A percentile compares a stretch with the other conserved stretches of the same genome.
Evolutionary conservation across 2,113 vertebrate species (phyloP).

Genomic region (Formicarius rufipectus): DNA sequence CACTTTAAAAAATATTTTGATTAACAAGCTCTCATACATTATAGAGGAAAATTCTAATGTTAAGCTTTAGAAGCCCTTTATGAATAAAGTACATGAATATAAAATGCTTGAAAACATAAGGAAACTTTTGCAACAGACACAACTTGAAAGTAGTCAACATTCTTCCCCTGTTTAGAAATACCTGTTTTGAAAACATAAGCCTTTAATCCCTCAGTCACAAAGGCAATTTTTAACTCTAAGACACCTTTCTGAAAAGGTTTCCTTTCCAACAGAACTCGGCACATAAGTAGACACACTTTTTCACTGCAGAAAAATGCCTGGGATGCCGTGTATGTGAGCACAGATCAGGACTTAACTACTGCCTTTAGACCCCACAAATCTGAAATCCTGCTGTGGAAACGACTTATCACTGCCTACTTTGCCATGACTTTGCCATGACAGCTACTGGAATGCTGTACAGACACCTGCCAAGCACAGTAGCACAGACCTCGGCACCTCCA

Average conservation of each 20-base stretch:
- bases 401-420: background rate
- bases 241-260: background rate
- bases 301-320: background rate
- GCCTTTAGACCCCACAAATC: background rate
- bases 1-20: background rate
- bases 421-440: background rate
- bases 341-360: background rate
- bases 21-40: background rate
- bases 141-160: background rate
- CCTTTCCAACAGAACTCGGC: background rate
- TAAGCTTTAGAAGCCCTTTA: background rate
- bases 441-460: background rate
- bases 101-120: background rate
- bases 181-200: background rate
- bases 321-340: background rate
- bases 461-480: background rate
- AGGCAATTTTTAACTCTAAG: background rate
- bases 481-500: background rate
- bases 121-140: background rate
- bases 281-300: background rate
- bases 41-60: background rate
- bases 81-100: background rate
- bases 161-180: background rate
- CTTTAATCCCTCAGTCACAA: background rate
- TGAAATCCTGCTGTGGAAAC: background rate